A percentile compares a stretch with the other conserved stretches of the same genome.
These are phyloP conservation scores for Girardinus metallicus DNA, from an alignment of 2,797 vertebrate species.

Conservation along the genomic window DNA sequence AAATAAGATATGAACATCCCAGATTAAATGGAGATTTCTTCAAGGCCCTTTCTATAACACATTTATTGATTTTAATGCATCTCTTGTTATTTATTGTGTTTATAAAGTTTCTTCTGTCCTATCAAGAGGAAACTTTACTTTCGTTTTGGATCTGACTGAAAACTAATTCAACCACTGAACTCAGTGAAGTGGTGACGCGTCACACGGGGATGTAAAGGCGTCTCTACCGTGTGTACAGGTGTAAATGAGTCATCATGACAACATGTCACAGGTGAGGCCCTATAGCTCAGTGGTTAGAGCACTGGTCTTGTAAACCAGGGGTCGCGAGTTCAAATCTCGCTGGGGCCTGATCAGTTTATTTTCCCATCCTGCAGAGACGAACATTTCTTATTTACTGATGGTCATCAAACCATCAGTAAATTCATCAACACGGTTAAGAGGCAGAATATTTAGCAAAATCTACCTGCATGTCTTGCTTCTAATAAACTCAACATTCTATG, in stretches of 20 bases:
- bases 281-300: slow-evolving; percentile 12
- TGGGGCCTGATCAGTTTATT: not conserved
- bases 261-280: not conserved
- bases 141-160: not conserved
- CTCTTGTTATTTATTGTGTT: too few relatives aligned
- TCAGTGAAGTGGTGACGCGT: not conserved
- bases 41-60: too few relatives aligned
- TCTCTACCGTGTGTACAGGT: not conserved
- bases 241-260: not conserved
- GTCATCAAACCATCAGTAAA: not conserved
- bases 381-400: not conserved
- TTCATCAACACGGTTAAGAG: not conserved
- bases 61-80: too few relatives aligned
- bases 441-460: not conserved
- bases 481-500: not conserved
- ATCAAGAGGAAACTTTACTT: too few relatives aligned
- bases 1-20: too few relatives aligned
- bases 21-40: too few relatives aligned
- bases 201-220: not conserved
- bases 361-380: not conserved
- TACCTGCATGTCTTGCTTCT: not conserved
- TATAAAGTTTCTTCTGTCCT: too few relatives aligned
- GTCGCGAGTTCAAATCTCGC: slow-evolving; percentile 9
- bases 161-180: not conserved
- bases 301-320: slow-evolving; percentile 17